phyloP scores from a whole-genome alignment of 2,888 invertebrate genomes.

The Heliconius cydno region DNA sequence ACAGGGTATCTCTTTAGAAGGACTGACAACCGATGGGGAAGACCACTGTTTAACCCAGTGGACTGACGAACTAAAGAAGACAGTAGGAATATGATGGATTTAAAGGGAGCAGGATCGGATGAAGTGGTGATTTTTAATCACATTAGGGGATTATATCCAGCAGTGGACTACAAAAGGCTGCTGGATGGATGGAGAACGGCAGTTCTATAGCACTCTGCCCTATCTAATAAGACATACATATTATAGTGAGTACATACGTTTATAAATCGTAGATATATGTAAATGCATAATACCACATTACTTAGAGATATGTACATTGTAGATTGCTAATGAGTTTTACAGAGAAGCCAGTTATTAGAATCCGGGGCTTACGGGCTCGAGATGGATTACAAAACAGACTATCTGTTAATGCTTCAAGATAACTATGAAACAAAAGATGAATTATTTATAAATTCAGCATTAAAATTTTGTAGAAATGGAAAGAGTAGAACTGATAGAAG shows the following conservation, averaged over 20 bases:
- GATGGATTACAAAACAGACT: constrained; percentile 35
- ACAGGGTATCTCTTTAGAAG: too few relatives aligned
- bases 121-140: too few relatives aligned
- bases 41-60: too few relatives aligned
- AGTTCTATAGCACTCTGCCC: too few relatives aligned
- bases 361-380: constrained; percentile 33
- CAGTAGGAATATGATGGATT: too few relatives aligned
- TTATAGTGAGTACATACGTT: background rate
- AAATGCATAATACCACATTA: constrained; percentile 8
- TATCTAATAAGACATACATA: background rate
- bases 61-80: too few relatives aligned
- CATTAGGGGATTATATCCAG: too few relatives aligned
- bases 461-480: background rate
- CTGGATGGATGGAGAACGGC: too few relatives aligned
- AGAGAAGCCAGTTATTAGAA: constrained; percentile 38
- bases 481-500: background rate
- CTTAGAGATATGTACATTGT: constrained; percentile 27
- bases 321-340: constrained; percentile 38
- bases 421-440: background rate
- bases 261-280: background rate
- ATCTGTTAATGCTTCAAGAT: constrained; percentile 8
- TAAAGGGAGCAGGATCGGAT: too few relatives aligned
- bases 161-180: too few relatives aligned
- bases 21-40: too few relatives aligned
- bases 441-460: background rate